Evolutionary conservation across 1,140 invertebrate species (phyloP), one percentile per base, ranked within the genome.

Genomic region (Dendrolimus punctatus): DNA sequence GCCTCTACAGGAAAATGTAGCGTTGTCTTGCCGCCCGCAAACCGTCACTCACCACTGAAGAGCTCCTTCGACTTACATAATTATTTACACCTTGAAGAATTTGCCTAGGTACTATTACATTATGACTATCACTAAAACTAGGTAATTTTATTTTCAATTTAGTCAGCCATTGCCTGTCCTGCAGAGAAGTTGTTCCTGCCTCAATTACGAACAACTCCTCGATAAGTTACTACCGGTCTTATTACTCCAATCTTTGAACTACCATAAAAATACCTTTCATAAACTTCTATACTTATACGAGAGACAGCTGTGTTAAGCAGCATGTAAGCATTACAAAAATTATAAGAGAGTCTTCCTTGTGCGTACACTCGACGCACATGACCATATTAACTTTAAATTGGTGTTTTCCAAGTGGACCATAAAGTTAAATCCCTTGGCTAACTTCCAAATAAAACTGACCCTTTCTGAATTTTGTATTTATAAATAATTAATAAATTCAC

Each of bases 1-100:
- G 58, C 58, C 3, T 49, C 57, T 5, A 49, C 39, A 1, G 58
- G 58, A 49, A 65, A 51, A 3, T 10, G 41, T 38, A 67, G 38
- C n/a, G 37, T 47, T 38, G 52, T 57, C 51, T 10, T 23, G 7
- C 53, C 55, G 8, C 60, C 64, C 7, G 52, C 58, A 43, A 49
- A 58, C 40, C 40, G 49, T 4, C 57, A 40, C 7, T 42, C 55
- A 6, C 43, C 58, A 8, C 40, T 47, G 40, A 60, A 60, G 6
- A 60, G 40, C 6, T 49, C 39, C 9, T 49, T 53, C 44, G 49
- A 56, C 52, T 53, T 60, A 46, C 45, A 51, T 36, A 36, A 60
- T 38, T n/a, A 36, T 4, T 6, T 40, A 5, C 9, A 53, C 44
- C 44, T 45, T 51, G 23, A 52, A 44, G 5, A 8, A 45, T 39